These are phyloP conservation scores for Scarus forsteni DNA, from an alignment of 2,797 vertebrate species.

Conservation along the genomic window DNA sequence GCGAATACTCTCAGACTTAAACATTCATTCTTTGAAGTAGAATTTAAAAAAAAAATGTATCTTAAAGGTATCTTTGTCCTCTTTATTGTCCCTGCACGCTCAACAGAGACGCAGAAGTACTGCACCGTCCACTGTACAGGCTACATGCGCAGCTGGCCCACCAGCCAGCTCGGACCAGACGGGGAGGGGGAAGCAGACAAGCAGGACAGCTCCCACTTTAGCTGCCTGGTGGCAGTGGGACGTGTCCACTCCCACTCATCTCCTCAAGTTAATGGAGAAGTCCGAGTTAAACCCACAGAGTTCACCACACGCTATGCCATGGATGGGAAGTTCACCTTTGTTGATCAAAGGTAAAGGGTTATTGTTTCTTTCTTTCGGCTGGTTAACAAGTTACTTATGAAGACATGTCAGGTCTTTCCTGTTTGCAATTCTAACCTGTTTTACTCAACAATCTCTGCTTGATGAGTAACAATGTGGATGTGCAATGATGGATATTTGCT, in stretches of 20 bases:
- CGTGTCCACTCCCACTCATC: slow-evolving; percentile 85
- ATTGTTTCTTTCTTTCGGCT: neutral
- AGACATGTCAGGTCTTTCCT: neutral
- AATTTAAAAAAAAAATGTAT: too few relatives aligned
- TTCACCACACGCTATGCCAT: slow-evolving; percentile 94
- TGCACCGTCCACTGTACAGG: slow-evolving; percentile 95
- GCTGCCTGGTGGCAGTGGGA: slow-evolving; percentile 94
- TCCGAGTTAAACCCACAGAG: slow-evolving; percentile 91
- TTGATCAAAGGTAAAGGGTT: slow-evolving; percentile 91
- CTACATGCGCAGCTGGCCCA: slow-evolving; percentile 94
- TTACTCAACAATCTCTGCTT: too few relatives aligned
- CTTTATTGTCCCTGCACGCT: slow-evolving; percentile 15
- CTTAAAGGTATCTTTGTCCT: neutral
- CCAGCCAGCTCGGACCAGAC: slow-evolving; percentile 86
- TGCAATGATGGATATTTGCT: too few relatives aligned
- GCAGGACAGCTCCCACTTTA: slow-evolving; percentile 86
- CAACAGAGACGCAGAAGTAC: slow-evolving; percentile 91
- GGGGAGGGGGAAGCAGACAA: slow-evolving; percentile 87
- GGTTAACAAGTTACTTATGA: neutral
- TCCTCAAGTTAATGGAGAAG: slow-evolving; percentile 86
- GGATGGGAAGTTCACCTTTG: slow-evolving; percentile 97
- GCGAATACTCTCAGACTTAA: too few relatives aligned
- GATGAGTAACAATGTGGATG: too few relatives aligned
- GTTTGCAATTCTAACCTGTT: too few relatives aligned
- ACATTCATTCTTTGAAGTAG: too few relatives aligned